Base-by-base conservation (phyloP, 2,797 vertebrate genomes). In the Pseudotriccus pelzelni region DNA sequence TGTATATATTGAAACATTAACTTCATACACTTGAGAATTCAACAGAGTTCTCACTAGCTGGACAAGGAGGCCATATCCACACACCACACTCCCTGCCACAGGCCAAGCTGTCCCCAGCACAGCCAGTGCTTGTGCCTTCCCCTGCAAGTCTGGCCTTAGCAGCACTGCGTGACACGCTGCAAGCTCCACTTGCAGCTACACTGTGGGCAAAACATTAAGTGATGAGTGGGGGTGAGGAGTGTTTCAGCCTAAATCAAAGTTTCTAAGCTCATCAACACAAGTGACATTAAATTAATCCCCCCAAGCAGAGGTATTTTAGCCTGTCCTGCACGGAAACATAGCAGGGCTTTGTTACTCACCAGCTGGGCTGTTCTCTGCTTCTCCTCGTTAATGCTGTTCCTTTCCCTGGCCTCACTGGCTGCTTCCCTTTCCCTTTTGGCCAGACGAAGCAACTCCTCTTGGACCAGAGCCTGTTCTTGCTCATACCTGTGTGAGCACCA, bases 361-460 rank as follows among this genome's bases (percentile, higher is more conserved):
- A 98, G 52, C 52, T 97, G 93, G 70, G 97, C 98, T 22, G 92
- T 58, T 93, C 93, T 98, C 92, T 97, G 97, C 46, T 97, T 97
- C 93, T 99, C 98, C 79, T 97, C 97, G 1, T 75, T 96, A 39
- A 81, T 27, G 37, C 55, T 46, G 28, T 5, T 82, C 93, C 97
- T 97, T 76, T 98, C 96, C 89, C 58, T 59, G 83, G 98, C 97
- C 77, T 98, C 97, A 5, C 56, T 96, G 9, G 97, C 97, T 37
- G 98, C 97, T 94, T 99, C 98, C 41, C 96, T 97, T 76, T 99
- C 99, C 91, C 96, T 98, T 66, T 97, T 97, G 11, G 97, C 98
- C 75, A 98, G 93, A 39, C 97, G 98, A 47, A 98, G 92, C 94
- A 98, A 43, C 77, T 99, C 98, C 47, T 99, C 98, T 78, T 98